phyloP scores from a whole-genome alignment of 2,888 invertebrate genomes.

The Himalopsyche tibetana region DNA sequence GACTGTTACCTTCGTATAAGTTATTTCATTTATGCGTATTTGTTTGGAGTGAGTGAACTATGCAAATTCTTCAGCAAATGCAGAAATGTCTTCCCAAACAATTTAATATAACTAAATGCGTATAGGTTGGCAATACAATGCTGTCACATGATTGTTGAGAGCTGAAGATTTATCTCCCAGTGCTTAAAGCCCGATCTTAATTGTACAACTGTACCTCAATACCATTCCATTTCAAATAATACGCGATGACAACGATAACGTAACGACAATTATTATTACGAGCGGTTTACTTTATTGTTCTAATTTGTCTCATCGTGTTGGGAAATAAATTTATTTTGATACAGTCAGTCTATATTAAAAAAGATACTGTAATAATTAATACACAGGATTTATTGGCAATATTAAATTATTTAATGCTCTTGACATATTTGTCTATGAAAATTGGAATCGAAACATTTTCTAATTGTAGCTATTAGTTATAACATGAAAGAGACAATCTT shows the following conservation, averaged over 20 bases:
- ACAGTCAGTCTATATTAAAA: too few species aligned
- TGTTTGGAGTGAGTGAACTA: neutral
- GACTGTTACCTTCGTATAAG: neutral
- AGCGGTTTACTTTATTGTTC: conserved; percentile 1
- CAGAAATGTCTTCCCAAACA: conserved; percentile 1
- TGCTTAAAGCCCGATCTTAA: neutral
- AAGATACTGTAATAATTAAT: too few species aligned
- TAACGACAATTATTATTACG: neutral
- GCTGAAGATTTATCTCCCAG: conserved; percentile 11
- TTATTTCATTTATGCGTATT: neutral
- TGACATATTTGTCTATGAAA: too few species aligned
- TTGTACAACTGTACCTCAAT: conserved; percentile 7
- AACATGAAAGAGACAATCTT: too few species aligned
- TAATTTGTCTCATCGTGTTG: neutral
- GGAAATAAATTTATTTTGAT: too few species aligned
- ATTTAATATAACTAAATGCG: neutral
- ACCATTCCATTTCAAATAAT: neutral
- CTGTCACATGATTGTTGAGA: conserved; percentile 13
- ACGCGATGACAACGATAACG: neutral
- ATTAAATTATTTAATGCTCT: too few species aligned
- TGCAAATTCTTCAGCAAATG: neutral
- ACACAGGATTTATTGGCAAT: too few species aligned
- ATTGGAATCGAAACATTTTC: too few species aligned
- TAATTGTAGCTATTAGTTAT: too few species aligned
- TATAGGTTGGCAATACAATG: conserved; percentile 24